These are phyloP conservation scores for Andrena dorsata DNA, from an alignment of 2,888 invertebrate genomes.

Conservation along the genomic window DNA sequence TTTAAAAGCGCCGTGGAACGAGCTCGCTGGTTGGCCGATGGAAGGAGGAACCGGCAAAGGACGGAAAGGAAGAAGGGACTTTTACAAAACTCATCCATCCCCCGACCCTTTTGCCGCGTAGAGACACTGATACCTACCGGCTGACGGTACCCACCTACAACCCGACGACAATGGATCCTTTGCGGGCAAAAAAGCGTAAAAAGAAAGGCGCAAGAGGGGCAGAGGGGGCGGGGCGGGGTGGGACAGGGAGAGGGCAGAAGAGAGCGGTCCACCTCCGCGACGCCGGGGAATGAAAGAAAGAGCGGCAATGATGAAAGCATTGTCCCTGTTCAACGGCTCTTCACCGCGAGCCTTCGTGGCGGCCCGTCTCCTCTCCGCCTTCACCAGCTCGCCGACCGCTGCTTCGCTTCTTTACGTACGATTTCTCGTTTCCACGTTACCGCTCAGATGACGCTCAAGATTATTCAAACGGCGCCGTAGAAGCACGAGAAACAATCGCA, in stretches of 20 bases:
- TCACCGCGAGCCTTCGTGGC: constrained; percentile 71
- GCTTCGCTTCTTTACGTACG: constrained; percentile 43
- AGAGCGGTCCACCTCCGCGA: constrained; percentile 71
- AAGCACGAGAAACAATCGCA: constrained; percentile 30
- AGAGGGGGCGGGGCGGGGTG: constrained; percentile 43
- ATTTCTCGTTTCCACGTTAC: constrained; percentile 48
- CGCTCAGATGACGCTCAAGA: constrained; percentile 67
- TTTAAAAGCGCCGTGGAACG: constrained; percentile 58
- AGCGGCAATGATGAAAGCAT: constrained; percentile 85
- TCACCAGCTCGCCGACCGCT: constrained; percentile 32
- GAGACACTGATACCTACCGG: constrained; percentile 81
- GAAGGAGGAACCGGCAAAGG: constrained; percentile 52
- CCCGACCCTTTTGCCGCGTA: constrained; percentile 68
- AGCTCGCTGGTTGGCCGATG: constrained; percentile 28
- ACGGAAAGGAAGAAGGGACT: constrained; percentile 67
- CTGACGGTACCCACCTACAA: constrained; percentile 80
- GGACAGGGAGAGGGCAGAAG: constrained; percentile 57
- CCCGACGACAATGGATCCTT: constrained; percentile 83
- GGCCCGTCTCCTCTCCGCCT: constrained; percentile 69
- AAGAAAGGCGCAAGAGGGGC: constrained; percentile 71
- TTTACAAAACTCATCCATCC: constrained; percentile 76
- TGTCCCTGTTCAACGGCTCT: constrained; percentile 81
- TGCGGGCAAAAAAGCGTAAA: constrained; percentile 82
- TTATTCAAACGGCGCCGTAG: constrained; percentile 61
- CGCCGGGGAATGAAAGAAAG: constrained; percentile 80